Percentiles rank a stretch among this genome's conserved stretches.
These are phyloP conservation scores for Xiphophorus birchmanni DNA, from an alignment of 2,797 vertebrate genomes.

Conservation along the genomic window DNA sequence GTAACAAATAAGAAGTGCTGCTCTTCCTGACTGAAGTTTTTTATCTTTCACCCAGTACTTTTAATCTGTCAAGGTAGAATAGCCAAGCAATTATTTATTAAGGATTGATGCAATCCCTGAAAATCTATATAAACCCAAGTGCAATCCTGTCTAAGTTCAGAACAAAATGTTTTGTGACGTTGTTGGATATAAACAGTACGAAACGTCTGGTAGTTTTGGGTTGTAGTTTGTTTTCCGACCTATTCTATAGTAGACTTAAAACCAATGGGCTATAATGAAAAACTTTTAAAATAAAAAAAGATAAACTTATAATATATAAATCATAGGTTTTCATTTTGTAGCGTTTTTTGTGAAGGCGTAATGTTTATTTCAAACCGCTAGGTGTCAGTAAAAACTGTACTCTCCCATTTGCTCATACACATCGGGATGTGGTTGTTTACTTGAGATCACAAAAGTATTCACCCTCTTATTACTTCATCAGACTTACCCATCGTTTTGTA, in stretches of 20 bases:
- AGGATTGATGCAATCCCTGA: not conserved
- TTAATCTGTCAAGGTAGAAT: not conserved
- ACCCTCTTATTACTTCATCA: not conserved
- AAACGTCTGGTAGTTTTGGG: not conserved
- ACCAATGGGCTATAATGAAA: not conserved
- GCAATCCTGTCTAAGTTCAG: not conserved
- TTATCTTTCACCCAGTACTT: not conserved
- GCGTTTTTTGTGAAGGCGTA: not conserved
- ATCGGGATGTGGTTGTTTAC: not conserved
- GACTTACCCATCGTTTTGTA: not conserved
- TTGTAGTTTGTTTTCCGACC: not conserved
- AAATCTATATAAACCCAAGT: not conserved
- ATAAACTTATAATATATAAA: not conserved
- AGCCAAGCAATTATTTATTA: not conserved
- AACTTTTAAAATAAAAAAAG: not conserved
- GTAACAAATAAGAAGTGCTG: not conserved
- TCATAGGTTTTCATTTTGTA: not conserved
- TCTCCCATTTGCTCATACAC: not conserved
- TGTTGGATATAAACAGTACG: not conserved
- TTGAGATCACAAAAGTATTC: not conserved
- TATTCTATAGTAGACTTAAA: not conserved
- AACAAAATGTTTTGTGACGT: not conserved
- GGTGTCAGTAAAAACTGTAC: conserved; percentile 33
- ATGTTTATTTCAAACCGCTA: conserved; percentile 21
- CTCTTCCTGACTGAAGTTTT: not conserved